A percentile compares a stretch with the other conserved stretches of the same genome.
Conservation (phyloP, 2,888 invertebrate species). For the Tubiluchus corallicola region DNA sequence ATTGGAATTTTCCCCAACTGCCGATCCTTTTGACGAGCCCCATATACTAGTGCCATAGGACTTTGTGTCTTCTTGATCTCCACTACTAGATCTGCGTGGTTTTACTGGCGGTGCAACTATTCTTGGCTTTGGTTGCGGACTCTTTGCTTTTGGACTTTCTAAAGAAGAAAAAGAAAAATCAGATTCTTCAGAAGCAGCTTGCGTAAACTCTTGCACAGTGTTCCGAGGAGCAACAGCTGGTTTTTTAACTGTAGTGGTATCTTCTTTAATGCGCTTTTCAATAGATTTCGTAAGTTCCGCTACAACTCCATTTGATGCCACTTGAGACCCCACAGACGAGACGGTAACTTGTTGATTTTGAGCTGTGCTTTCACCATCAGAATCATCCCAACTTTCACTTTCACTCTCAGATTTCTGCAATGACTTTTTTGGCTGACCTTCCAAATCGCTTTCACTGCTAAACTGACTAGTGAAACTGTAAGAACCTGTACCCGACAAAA, state of each 20-base stretch:
- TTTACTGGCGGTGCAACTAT: background rate
- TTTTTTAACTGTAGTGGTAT: too few species aligned
- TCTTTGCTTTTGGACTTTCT: too few species aligned
- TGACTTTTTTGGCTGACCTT: too few species aligned
- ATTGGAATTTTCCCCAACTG: background rate
- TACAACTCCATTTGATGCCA: background rate
- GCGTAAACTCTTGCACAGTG: too few species aligned
- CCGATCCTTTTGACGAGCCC: background rate
- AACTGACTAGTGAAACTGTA: too few species aligned
- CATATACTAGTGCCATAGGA: conserved; percentile 1
- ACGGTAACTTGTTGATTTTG: too few species aligned
- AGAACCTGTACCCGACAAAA: too few species aligned
- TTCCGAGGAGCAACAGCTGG: background rate
- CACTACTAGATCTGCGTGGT: background rate
- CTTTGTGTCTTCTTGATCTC: background rate
- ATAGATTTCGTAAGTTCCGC: background rate
- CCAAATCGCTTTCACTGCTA: too few species aligned
- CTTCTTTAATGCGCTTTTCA: background rate
- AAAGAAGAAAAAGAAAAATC: background rate
- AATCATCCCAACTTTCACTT: too few species aligned
- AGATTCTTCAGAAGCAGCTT: background rate
- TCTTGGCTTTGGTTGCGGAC: conserved; percentile 3
- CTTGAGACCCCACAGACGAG: too few species aligned
- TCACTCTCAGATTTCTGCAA: too few species aligned
- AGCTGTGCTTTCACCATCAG: too few species aligned